Percentiles rank a stretch among this genome's conserved stretches.
phyloP scores from a whole-genome alignment of 2,797 vertebrate species.

The Fratercula arctica region DNA sequence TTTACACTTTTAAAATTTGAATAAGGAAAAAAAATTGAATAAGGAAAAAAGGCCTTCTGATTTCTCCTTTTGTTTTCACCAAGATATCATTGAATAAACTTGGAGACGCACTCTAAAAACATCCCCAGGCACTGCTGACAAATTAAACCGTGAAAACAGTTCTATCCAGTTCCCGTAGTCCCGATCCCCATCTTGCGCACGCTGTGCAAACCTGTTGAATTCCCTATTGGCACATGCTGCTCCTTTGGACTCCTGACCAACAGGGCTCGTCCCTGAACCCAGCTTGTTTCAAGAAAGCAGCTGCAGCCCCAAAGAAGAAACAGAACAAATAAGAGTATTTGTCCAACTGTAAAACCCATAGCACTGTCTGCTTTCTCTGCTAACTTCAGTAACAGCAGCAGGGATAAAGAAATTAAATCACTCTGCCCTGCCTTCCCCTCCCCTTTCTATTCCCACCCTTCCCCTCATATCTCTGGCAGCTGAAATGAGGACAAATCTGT shows the following conservation, averaged over 20 bases:
- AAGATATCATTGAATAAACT: neutral
- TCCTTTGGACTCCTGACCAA: neutral
- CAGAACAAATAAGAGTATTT: neutral
- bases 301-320: neutral
- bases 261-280: neutral
- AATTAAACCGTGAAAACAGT: neutral
- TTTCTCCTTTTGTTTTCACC: neutral
- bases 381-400: neutral
- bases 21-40: neutral
- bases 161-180: neutral
- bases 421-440: neutral
- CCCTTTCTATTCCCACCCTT: neutral
- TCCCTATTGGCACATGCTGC: fast-evolving
- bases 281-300: neutral
- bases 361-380: neutral
- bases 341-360: neutral
- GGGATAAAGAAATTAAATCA: neutral
- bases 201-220: neutral
- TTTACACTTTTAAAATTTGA: neutral
- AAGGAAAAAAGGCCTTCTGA: neutral
- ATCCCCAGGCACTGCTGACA: neutral
- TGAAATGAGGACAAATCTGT: conserved; percentile 58
- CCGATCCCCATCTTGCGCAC: neutral
- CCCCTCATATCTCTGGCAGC: neutral
- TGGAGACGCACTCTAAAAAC: neutral